A percentile compares a stretch with the other conserved stretches of the same genome.
Evolutionary conservation across 2,888 invertebrate species (phyloP).

Genomic region (Drosophila acutilabella): DNA sequence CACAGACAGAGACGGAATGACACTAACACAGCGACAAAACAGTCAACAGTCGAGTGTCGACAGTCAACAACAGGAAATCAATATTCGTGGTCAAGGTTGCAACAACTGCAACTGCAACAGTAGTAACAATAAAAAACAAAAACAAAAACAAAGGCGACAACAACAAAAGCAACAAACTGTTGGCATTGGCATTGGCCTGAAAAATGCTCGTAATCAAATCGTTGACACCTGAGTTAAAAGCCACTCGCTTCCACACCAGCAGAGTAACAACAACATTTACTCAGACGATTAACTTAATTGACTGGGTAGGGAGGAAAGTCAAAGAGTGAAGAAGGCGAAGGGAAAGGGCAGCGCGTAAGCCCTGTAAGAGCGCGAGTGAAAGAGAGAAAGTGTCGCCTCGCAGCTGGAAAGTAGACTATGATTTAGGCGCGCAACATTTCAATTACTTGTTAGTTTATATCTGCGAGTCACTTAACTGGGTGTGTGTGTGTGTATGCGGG

Average conservation of each 20-base stretch:
- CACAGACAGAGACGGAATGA: not conserved
- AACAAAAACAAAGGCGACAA: not conserved
- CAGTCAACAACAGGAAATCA: slow-evolving; percentile 81
- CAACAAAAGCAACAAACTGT: slow-evolving; percentile 18
- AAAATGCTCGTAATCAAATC: slow-evolving; percentile 56
- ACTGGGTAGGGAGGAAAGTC: slow-evolving; percentile 1
- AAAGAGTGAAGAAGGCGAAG: not conserved
- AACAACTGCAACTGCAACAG: slow-evolving; percentile 46
- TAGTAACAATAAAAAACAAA: slow-evolving; percentile 24
- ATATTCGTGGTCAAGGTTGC: slow-evolving; percentile 84
- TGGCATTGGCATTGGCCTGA: slow-evolving; percentile 66
- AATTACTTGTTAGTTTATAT: slow-evolving; percentile 33
- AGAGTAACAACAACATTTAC: slow-evolving; percentile 17
- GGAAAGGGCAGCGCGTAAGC: not conserved
- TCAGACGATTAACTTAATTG: slow-evolving; percentile 54
- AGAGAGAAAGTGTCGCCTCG: not conserved
- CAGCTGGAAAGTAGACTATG: slow-evolving; percentile 43
- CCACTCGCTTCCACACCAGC: not conserved
- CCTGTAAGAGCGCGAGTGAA: too few relatives aligned
- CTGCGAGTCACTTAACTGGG: slow-evolving; percentile 4
- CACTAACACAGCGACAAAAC: slow-evolving; percentile 11
- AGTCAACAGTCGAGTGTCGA: slow-evolving; percentile 17
- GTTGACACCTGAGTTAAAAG: slow-evolving; percentile 71
- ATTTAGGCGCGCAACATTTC: slow-evolving; percentile 45
- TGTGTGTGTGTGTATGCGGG: slow-evolving; percentile 9